Percentiles rank a stretch among this genome's conserved stretches.
Conservation (phyloP, 1,140 invertebrate genomes). For the Drosophila ambigua region DNA sequence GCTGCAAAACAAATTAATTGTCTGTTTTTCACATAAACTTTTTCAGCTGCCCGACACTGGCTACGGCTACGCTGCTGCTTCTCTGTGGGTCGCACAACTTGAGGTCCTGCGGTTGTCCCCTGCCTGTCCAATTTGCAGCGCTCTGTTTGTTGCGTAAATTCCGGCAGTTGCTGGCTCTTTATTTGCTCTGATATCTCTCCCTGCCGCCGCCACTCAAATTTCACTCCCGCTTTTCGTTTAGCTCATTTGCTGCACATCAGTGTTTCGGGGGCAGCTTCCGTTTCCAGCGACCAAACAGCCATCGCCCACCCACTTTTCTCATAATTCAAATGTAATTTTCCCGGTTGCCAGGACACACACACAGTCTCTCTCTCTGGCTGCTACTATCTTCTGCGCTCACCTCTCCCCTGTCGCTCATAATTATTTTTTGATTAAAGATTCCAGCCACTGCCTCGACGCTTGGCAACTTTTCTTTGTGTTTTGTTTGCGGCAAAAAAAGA, state of each 20-base stretch:
- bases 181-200: constrained; percentile 38
- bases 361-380: not conserved
- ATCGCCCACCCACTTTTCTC: constrained; percentile 28
- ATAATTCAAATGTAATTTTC: constrained; percentile 79
- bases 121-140: constrained; percentile 60
- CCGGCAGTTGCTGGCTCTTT: constrained; percentile 40
- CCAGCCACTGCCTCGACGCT: constrained; percentile 27
- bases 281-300: not conserved
- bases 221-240: constrained; percentile 66
- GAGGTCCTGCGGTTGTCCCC: constrained; percentile 36
- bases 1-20: constrained; percentile 78
- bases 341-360: constrained; percentile 34
- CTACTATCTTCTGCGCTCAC: too few relatives aligned
- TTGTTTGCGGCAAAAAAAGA: constrained; percentile 3
- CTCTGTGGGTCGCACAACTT: not conserved
- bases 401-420: constrained; percentile 65
- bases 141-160: constrained; percentile 71
- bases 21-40: constrained; percentile 75
- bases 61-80: not conserved
- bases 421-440: constrained; percentile 80
- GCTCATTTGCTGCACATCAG: constrained; percentile 72
- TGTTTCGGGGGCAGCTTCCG: constrained; percentile 16
- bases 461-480: constrained; percentile 31
- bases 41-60: constrained; percentile 42
- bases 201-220: constrained; percentile 53